Evolutionary conservation across 1,140 invertebrate species (phyloP), one percentile per base, ranked within the genome.

Genomic region (Apis laboriosa): DNA sequence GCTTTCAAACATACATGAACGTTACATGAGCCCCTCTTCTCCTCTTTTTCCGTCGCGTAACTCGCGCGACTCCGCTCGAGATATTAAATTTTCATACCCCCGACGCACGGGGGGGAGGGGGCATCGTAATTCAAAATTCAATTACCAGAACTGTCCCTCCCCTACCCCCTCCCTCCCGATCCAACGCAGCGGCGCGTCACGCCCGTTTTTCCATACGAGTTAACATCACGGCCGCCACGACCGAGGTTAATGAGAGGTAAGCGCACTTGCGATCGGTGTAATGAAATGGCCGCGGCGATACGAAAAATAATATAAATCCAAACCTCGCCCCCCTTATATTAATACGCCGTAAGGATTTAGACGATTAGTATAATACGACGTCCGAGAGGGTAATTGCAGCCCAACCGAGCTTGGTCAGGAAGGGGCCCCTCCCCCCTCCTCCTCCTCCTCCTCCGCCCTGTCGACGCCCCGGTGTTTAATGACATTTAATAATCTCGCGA

Each of bases 51-150:
- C 56, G 5, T 75, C 58, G 73, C 67, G 58, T 17, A 58, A n/a
- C 72, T 15, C 63, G 19, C n/a, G 60, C 63, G 55, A 60, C 72
- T 74, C 56, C 61, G 19, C 19, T 21, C 78, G 53, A 60, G 79
- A 67, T 76, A 81, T 81, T 81, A 75, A 81, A 81, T 81, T 76
- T 81, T 76, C 76, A 81, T 81, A 43, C 79, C 43, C 43, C 53
- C 34, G 24, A 24, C 0, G 68, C 79, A 9, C 63, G 61, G 67
- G 53, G 60, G 28, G 34, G 60, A 21, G 34, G 55, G 53, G 60
- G 43, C 63, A 81, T 81, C 79, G 73, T 81, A 81, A 81, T 81
- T 81, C 79, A 81, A 81, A 81, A 81, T 81, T 81, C 79, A 81
- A 81, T 81, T 81, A 76, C 79, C 79, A 53, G 63, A 74, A 73